Evolutionary conservation across 2,888 invertebrate species (phyloP).

Genomic region (Sepioteuthis lessoniana): DNA sequence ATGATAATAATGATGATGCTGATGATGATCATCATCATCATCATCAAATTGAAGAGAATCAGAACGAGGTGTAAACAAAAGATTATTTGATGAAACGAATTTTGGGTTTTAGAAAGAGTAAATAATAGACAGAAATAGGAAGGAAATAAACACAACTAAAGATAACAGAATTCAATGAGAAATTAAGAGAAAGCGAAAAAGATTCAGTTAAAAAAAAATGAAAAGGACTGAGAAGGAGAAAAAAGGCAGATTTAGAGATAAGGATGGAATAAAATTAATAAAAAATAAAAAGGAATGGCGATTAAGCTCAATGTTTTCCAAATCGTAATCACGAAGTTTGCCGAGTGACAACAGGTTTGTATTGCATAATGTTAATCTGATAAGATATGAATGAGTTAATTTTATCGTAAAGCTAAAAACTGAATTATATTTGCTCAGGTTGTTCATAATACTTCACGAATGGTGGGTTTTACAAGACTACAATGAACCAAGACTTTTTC

Average conservation of each 20-base stretch:
- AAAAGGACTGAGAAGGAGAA: not conserved
- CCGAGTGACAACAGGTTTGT: not conserved
- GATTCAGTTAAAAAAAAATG: not conserved
- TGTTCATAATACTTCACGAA: not conserved
- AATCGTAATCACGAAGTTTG: not conserved
- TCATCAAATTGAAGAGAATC: not conserved
- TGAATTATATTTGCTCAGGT: not conserved
- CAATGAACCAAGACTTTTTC: not conserved
- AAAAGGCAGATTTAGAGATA: too few relatives aligned
- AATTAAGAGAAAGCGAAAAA: not conserved
- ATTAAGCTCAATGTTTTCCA: not conserved
- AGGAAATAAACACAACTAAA: not conserved
- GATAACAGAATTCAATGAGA: not conserved
- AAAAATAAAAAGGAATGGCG: not conserved
- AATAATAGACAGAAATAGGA: not conserved
- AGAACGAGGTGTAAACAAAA: not conserved
- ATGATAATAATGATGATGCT: too few relatives aligned
- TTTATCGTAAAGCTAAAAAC: not conserved
- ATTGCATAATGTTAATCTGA: not conserved
- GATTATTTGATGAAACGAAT: not conserved
- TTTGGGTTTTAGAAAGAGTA: not conserved
- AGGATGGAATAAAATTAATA: not conserved
- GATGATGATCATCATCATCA: too few relatives aligned
- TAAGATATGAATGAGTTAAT: not conserved
- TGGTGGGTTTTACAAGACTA: not conserved